Evolutionary conservation across 1,140 invertebrate genomes (phyloP).

Genomic region (Heliconius hewitsoni): DNA sequence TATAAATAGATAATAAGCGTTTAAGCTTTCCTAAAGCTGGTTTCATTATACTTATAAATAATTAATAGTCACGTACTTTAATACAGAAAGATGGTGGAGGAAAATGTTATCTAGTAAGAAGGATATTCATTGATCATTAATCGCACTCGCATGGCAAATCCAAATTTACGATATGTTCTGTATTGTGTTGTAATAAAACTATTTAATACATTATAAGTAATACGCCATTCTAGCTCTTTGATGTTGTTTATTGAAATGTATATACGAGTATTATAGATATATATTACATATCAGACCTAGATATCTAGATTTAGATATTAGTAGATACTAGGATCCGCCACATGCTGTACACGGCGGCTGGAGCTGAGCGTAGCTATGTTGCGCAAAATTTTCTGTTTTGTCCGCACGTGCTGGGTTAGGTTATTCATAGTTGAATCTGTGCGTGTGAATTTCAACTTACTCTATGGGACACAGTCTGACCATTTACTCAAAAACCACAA

Average conservation of each 20-base stretch:
- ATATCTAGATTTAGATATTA: too few species aligned
- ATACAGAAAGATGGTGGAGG: constrained; percentile 4
- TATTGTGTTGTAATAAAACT: not conserved
- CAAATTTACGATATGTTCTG: constrained; percentile 7
- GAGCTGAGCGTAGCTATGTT: too few species aligned
- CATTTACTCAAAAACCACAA: too few species aligned
- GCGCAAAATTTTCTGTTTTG: too few species aligned
- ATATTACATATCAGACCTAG: too few species aligned
- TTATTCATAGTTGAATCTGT: too few species aligned
- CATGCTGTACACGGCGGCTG: too few species aligned
- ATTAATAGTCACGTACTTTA: not conserved
- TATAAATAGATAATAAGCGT: too few species aligned
- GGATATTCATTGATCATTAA: constrained; percentile 16
- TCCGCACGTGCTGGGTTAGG: too few species aligned
- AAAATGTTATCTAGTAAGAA: constrained; percentile 16
- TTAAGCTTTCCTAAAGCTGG: not conserved
- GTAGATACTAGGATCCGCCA: too few species aligned
- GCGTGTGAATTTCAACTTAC: too few species aligned
- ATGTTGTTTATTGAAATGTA: not conserved
- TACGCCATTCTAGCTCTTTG: not conserved
- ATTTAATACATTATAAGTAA: not conserved
- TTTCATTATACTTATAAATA: not conserved
- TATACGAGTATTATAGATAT: not conserved
- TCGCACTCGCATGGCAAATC: constrained; percentile 23
- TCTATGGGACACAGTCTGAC: too few species aligned